These are phyloP conservation scores for Bucco capensis DNA, from an alignment of 2,113 vertebrate species.

Conservation along the genomic window DNA sequence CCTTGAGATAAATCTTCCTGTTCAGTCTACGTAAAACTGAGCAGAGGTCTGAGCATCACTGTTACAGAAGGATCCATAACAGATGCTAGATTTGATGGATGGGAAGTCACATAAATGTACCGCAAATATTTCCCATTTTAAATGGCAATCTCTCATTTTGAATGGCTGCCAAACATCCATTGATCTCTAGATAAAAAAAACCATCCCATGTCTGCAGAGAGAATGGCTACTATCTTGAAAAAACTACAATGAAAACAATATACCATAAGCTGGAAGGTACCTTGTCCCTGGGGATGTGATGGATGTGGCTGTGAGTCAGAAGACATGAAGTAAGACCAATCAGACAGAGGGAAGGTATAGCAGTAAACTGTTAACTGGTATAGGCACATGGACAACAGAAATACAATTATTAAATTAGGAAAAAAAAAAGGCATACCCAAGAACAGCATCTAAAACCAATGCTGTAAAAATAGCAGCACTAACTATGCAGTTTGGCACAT, in stretches of 20 bases:
- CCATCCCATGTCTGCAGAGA: background rate
- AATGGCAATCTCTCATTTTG: background rate
- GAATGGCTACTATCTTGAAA: background rate
- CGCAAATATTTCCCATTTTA: background rate
- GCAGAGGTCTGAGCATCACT: background rate
- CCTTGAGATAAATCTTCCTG: background rate
- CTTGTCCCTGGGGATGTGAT: background rate
- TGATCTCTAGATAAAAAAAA: background rate
- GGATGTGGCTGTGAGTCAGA: background rate
- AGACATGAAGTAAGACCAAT: background rate
- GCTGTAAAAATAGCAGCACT: conserved; percentile 7
- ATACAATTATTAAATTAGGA: conserved; percentile 14
- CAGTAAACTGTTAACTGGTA: background rate
- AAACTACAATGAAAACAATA: background rate
- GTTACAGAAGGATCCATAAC: background rate
- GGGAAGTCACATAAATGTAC: background rate
- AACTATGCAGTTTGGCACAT: background rate
- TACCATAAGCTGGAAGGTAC: background rate
- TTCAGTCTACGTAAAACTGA: background rate
- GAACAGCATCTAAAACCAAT: conserved; percentile 30
- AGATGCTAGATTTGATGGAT: background rate
- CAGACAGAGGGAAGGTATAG: background rate
- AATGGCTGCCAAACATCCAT: background rate
- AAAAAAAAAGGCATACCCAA: background rate
- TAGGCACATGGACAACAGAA: background rate